Evolutionary conservation across 2,888 invertebrate species (phyloP), one percentile per base, ranked within the genome.

Genomic region (Lamellibrachia columna): DNA sequence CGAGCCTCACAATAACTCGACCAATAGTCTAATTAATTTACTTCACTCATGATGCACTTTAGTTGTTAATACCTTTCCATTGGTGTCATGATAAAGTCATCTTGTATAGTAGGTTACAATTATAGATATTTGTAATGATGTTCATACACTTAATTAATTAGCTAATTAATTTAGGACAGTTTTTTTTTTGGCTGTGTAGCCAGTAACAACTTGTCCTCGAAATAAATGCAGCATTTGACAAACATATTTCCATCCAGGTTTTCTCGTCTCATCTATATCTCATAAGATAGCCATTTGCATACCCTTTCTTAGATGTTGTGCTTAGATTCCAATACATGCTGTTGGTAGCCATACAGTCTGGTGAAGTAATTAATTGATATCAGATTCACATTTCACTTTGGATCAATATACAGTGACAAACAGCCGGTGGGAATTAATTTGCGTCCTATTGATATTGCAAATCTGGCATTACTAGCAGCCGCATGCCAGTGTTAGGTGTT

Each of bases 381-480:
- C 3, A 75, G 75, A 75, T 75, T 75, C 75, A 75, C 75, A 75
- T 75, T 75, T 75, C 22, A 75, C n/a, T 75, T 75, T 75, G 75
- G 75, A 75, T 75, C 75, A 75, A 75, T 75, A 75, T 22, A n/a
- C 75, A 15, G 75, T 75, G 75, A 75, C 75, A 75, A 75, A 75
- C 75, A 6, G 22, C 22, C n/a, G 75, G 75, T 22, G 75, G n/a
- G 15, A 75, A 75, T 75, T 75, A 75, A 75, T 75, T 75, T 75
- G n/a, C 75, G 75, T 75, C 75, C 75, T 75, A 75, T 75, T 75
- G 75, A 75, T 75, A 75, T 75, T 75, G 75, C 75, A n/a, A 75
- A 11, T 75, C 75, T 75, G 22, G 75, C 2, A 6, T 75, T 75
- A 22, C n/a, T 75, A 75, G 15, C 75, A 2, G 75, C 75, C 22